Evolutionary conservation across 30 jellyfish, hydroid and myxozoan genomes (phyloP).

Genomic region (Aurelia sp.): DNA sequence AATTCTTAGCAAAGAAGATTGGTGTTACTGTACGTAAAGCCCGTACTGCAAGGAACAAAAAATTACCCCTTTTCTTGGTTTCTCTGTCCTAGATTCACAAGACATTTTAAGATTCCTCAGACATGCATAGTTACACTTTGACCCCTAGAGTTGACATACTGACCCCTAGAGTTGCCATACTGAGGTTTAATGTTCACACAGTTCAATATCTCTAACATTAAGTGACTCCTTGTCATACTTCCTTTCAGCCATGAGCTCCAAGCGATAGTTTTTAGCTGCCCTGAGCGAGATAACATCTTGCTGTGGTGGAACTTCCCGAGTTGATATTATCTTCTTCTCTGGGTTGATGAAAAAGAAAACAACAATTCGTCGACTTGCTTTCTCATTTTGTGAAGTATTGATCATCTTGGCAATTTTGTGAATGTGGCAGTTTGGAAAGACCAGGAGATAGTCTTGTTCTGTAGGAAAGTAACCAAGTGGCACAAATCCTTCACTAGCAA

Average conservation of each 20-base stretch:
- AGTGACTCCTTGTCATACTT: conserved; percentile 75
- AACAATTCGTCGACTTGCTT: conserved; percentile 78
- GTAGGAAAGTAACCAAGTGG: conserved; percentile 88
- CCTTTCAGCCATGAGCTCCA: conserved; percentile 82
- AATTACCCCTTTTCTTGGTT: too few species aligned
- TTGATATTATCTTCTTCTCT: conserved; percentile 72
- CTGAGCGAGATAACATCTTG: conserved; percentile 49
- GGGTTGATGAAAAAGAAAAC: conserved; percentile 81
- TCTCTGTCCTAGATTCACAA: too few species aligned
- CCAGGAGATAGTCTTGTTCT: conserved; percentile 65
- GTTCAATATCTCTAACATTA: conserved; percentile 82
- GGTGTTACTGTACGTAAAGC: too few species aligned
- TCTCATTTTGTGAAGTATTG: conserved; percentile 33
- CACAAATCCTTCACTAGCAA: conserved; percentile 60
- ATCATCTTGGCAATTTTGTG: conserved; percentile 72
- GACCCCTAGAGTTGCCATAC: too few species aligned
- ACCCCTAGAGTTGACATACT: too few species aligned
- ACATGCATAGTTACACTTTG: too few species aligned
- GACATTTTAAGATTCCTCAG: too few species aligned
- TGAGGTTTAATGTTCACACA: conserved; percentile 65
- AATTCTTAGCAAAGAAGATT: too few species aligned
- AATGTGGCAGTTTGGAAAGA: conserved; percentile 81
- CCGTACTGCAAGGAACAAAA: too few species aligned
- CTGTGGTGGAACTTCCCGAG: conserved; percentile 80
- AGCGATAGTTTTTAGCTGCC: conserved; percentile 55